These are phyloP conservation scores for Augochlorella aurata DNA, from an alignment of 2,888 invertebrate species.

Conservation along the genomic window DNA sequence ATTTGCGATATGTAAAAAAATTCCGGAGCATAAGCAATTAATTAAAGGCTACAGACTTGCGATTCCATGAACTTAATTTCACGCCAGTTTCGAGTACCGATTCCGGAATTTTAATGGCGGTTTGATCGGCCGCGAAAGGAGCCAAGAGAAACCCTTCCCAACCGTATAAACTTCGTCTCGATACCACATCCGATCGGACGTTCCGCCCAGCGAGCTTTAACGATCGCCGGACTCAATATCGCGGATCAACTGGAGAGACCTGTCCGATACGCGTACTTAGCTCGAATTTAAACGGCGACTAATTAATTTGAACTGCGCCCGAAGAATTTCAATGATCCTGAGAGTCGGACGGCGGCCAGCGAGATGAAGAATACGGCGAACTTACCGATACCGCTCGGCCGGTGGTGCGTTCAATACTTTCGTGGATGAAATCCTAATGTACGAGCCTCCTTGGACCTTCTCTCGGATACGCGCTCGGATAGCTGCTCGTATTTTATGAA, in stretches of 20 bases:
- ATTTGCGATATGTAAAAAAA: no score
- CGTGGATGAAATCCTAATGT: background rate
- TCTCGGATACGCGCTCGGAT: background rate
- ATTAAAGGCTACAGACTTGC: no score
- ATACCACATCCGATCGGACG: conserved; percentile 20
- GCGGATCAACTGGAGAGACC: background rate
- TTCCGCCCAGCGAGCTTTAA: conserved; percentile 25
- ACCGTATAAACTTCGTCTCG: conserved; percentile 13
- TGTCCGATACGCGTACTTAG: conserved; percentile 19
- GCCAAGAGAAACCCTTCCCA: background rate
- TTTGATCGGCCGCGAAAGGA: conserved; percentile 3
- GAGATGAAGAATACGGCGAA: conserved; percentile 4
- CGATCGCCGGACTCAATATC: conserved; percentile 16
- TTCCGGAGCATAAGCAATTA: no score
- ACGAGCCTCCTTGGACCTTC: background rate
- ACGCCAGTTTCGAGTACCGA: background rate
- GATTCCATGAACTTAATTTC: conserved; percentile 10
- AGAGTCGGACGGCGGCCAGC: background rate
- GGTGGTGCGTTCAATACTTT: background rate
- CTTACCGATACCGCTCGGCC: background rate
- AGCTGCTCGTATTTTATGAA: conserved; percentile 2
- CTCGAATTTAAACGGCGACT: conserved; percentile 38
- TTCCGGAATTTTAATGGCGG: conserved; percentile 20
- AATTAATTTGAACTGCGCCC: conserved; percentile 40
- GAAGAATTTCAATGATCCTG: conserved; percentile 39